phyloP scores from a whole-genome alignment of 2,797 vertebrate species.

The Lepus oiostolus region DNA sequence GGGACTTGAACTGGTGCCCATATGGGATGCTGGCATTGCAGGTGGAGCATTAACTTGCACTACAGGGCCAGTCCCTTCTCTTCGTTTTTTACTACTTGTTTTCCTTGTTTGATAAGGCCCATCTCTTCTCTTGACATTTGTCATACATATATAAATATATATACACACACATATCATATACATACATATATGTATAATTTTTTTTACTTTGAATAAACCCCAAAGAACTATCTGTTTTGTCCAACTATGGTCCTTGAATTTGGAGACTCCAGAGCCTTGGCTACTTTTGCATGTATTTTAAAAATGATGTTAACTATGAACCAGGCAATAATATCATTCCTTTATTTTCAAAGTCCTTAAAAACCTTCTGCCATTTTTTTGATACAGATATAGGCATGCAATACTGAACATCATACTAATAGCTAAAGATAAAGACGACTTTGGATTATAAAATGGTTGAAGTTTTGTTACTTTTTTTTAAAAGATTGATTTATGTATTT shows the following conservation, averaged over 20 bases:
- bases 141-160: neutral
- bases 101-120: neutral
- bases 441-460: slow-evolving; percentile 64
- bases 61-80: neutral
- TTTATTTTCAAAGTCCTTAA: slow-evolving; percentile 28
- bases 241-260: neutral
- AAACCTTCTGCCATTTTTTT: slow-evolving; percentile 56
- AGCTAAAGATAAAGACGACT: slow-evolving; percentile 36
- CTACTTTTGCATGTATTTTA: slow-evolving; percentile 51
- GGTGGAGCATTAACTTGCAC: no score
- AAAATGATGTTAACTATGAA: slow-evolving; percentile 23
- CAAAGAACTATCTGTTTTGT: slow-evolving; percentile 17
- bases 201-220: slow-evolving; percentile 9
- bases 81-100: neutral
- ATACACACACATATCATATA: no score
- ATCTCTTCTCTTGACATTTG: slow-evolving; percentile 2
- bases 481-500: no score
- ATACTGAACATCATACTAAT: neutral
- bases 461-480: slow-evolving; percentile 50
- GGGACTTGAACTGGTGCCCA: no score
- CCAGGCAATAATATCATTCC: neutral
- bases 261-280: neutral
- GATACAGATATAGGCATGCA: neutral
- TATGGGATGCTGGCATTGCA: no score
- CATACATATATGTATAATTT: neutral